Evolutionary conservation across 2,797 vertebrate genomes (phyloP).

Genomic region (Sylvia borin): DNA sequence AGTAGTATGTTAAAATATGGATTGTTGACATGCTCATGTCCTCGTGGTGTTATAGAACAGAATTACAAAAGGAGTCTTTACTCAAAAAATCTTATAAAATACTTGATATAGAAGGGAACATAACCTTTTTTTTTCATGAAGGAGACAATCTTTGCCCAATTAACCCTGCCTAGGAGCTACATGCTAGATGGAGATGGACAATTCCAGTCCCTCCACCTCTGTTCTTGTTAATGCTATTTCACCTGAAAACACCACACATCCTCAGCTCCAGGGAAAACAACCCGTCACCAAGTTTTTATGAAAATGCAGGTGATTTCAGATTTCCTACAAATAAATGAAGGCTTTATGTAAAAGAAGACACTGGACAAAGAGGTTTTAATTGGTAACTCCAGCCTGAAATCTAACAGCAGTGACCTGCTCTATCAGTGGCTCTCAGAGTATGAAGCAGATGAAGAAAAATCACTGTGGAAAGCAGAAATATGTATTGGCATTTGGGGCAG

Average conservation of each 20-base stretch:
- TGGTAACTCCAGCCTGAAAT: background rate
- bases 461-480: background rate
- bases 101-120: background rate
- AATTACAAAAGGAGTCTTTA: background rate
- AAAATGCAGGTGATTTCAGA: background rate
- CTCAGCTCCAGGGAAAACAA: background rate
- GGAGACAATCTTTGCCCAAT: background rate
- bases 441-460: background rate
- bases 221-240: background rate
- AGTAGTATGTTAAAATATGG: background rate
- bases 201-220: background rate
- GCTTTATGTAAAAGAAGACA: background rate
- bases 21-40: background rate
- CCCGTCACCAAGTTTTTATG: background rate
- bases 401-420: background rate
- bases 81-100: background rate
- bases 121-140: background rate
- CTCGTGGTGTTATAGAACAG: fast-evolving
- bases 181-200: background rate
- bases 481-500: background rate
- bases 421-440: background rate
- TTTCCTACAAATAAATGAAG: background rate
- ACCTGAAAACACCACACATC: background rate
- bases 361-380: background rate
- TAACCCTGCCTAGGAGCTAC: background rate